These are phyloP conservation scores for Netta rufina DNA, from an alignment of 2,797 vertebrate genomes.

Conservation along the genomic window DNA sequence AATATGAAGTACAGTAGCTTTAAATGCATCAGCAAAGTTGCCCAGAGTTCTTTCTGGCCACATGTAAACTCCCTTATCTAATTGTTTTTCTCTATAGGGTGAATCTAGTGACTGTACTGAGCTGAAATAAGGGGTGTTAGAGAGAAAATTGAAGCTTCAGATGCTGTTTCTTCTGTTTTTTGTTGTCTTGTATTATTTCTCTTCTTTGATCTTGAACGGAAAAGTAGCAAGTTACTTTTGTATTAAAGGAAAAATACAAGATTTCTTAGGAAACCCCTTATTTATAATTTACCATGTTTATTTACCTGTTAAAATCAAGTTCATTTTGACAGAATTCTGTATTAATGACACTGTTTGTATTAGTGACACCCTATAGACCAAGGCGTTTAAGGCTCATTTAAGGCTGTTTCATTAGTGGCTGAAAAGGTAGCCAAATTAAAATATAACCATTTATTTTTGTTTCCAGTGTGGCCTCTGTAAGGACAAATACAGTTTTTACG, in stretches of 20 bases:
- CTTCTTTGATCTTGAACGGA: constrained; percentile 39
- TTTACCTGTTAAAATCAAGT: constrained; percentile 14
- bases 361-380: background rate
- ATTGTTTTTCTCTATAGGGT: constrained; percentile 10
- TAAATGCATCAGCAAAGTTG: constrained; percentile 12
- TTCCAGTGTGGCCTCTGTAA: background rate
- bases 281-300: background rate
- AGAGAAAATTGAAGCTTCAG: constrained; percentile 36
- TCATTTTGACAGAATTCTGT: background rate
- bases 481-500: background rate
- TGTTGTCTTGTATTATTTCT: constrained; percentile 14
- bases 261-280: constrained; percentile 16
- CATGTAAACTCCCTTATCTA: background rate
- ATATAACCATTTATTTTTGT: background rate
- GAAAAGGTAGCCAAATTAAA: constrained; percentile 22
- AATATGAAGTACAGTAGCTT: constrained; percentile 15
- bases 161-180: constrained; percentile 25
- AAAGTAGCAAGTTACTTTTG: constrained; percentile 29
- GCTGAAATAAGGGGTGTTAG: constrained; percentile 3
- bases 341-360: background rate
- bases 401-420: background rate
- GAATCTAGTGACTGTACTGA: constrained; percentile 21
- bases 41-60: background rate
- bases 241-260: constrained; percentile 42
- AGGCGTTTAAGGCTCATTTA: background rate